Base-by-base conservation (phyloP, 2,113 vertebrate genomes). In the Camelus dromedarius region DNA sequence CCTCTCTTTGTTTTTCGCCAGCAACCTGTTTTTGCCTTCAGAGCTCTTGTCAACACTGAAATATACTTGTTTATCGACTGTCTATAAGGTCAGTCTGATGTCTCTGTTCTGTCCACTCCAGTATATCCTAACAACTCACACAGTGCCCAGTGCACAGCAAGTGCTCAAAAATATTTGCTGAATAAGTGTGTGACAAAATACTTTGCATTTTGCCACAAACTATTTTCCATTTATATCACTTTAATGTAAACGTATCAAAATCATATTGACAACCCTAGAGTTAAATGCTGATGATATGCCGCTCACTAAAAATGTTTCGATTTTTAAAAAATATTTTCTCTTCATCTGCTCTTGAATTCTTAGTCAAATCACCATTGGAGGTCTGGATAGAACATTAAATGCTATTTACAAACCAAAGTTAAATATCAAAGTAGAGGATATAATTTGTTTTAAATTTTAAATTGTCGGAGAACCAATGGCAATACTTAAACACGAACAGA, bases 391-490 rank as follows among this genome's bases (percentile, higher is more conserved):
- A 91, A 89, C 67, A 54, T 90, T 84, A 93, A 87, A 58, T 89
- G 30, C 15, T 82, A 16, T 91, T 89, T 85, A 69, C 52, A 91
- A 91, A 79, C 42, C 73, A 64, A 76, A 92, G 73, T 85, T 86
- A 89, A 95, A 35, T 73, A 77, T 86, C 60, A 91, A 89, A 89
- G 52, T n/a, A 93, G 38, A 93, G 56, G 60, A 81, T 82, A 32
- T 20, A 28, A 38, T 54, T 56, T 75, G 60, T 77, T 85, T 30
- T 24, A 15, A 56, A 77, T 30, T 42, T 75, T 69, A 58, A 86
- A 79, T 32, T 89, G n/a, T 46, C 67, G 62, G 62, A 77, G 42
- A 69, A 58, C 42, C 82, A 62, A 64, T 79, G 42, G n/a, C 8
- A 62, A 92, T n/a, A 38, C 35, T 86, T 46, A 79, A 85, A 50